Conservation (phyloP, 2,113 vertebrate genomes). For the Crotalus tigris region DNA sequence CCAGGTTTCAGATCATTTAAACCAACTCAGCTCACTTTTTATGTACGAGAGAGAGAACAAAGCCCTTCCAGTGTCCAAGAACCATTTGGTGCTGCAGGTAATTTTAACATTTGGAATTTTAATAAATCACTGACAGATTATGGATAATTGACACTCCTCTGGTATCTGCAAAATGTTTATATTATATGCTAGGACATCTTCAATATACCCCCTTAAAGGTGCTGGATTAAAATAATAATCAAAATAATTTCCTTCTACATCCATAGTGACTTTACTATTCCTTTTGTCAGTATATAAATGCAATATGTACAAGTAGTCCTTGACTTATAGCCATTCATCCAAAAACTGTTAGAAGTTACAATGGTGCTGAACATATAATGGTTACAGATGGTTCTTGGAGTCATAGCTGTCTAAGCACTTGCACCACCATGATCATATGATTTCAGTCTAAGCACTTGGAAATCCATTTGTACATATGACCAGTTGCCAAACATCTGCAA, state of each 20-base stretch:
- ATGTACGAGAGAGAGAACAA: slow-evolving; percentile 83
- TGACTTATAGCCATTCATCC: neutral
- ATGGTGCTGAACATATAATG: neutral
- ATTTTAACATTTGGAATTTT: slow-evolving; percentile 8
- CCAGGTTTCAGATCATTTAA: slow-evolving; percentile 76
- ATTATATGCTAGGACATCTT: neutral
- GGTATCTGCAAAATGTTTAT: neutral
- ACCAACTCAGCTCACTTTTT: slow-evolving; percentile 89
- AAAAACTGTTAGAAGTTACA: neutral
- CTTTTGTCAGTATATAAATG: neutral
- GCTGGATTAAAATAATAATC: neutral
- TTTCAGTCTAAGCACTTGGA: neutral
- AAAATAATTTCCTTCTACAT: neutral
- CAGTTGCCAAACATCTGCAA: neutral
- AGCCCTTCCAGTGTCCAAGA: slow-evolving; percentile 66
- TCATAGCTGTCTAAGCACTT: neutral
- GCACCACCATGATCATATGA: neutral
- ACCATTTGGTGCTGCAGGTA: slow-evolving; percentile 74
- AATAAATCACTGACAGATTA: neutral
- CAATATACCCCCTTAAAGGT: neutral
- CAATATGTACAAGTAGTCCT: neutral
- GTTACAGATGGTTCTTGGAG: neutral
- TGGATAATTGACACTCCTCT: neutral
- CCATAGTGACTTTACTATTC: neutral
- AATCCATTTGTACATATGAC: neutral